phyloP scores from a whole-genome alignment of 2,888 invertebrate species.

The Cylloceria caligata region DNA sequence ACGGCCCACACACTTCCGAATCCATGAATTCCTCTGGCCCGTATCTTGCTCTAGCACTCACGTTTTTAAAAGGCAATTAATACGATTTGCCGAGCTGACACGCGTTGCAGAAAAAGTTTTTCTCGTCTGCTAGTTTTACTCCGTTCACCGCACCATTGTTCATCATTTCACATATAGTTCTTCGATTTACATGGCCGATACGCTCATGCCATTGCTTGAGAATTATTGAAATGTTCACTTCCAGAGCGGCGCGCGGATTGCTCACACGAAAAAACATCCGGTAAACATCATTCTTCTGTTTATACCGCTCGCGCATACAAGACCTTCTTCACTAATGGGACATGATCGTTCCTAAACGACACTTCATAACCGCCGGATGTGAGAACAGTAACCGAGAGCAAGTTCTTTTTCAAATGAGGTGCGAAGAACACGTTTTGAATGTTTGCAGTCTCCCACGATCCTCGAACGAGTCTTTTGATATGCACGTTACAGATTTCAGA shows the following conservation, averaged over 20 bases:
- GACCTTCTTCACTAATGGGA: no score
- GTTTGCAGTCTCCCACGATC: no score
- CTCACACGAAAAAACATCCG: conserved; percentile 64
- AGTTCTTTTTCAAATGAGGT: no score
- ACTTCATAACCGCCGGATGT: no score
- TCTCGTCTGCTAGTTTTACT: conserved; percentile 17
- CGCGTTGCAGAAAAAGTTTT: conserved; percentile 27
- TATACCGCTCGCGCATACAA: conserved; percentile 59
- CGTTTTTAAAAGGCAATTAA: conserved; percentile 33
- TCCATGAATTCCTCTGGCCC: conserved; percentile 13
- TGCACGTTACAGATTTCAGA: no score
- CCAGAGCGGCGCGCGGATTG: conserved; percentile 39
- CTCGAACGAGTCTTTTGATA: no score
- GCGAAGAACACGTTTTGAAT: no score
- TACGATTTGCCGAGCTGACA: conserved; percentile 55
- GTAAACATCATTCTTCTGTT: conserved; percentile 66
- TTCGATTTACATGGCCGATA: conserved; percentile 59
- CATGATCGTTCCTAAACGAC: no score
- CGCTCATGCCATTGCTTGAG: conserved; percentile 64
- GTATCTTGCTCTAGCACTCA: neutral
- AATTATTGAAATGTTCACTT: conserved; percentile 62
- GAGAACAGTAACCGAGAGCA: no score
- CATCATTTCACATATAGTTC: conserved; percentile 42
- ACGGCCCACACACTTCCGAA: conserved; percentile 19
- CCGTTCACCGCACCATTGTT: conserved; percentile 41